Evolutionary conservation across 2,797 vertebrate genomes (phyloP), one percentile per base, ranked within the genome.

Genomic region (Alcedo quadribrachys): DNA sequence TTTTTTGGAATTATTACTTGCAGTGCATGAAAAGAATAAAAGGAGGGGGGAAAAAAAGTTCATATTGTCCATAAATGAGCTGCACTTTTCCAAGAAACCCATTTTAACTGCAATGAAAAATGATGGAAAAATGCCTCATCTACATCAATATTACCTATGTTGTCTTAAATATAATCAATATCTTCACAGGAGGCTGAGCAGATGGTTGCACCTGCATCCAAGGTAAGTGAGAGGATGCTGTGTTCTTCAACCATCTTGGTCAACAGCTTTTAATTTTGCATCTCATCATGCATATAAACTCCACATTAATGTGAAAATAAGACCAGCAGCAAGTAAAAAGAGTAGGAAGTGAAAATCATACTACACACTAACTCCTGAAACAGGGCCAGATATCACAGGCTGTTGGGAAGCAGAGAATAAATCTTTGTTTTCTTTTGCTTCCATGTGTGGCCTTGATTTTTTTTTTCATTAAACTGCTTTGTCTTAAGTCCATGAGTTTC

Each of bases 81-180:
- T 33, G n/a, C 45, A 11, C 13, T 80, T 71, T 25, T 40, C 7
- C 19, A 80, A 89, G 28, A 73, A 83, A 76, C 9, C 20, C 40
- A 35, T 50, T 73, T 62, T 0, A 0, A 60, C 17, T 2, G 19
- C 33, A 46, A 43, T 1, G 3, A 33, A 33, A 33, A 33, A 33
- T 33, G 25, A 75, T 9, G 10, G 3, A 61, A 74, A 83, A 45
- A 27, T 12, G 43, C 25, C 24, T 30, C 13, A 43, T 30, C 11
- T 42, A 4, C 12, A 20, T 25, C 11, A 24, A 1, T 11, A 68
- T 48, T 18, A 21, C 4, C 20, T 19, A 7, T 4, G 14, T 54
- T 83, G 68, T 73, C 87, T 42, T 37, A 63, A 85, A 76, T 25
- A 33, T 1, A 33, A 66, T 11, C 5, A n/a, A 78, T 55, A 48